These are phyloP conservation scores for Ictidomys tridecemlineatus DNA, from an alignment of 2,113 vertebrate species.

Conservation along the genomic window DNA sequence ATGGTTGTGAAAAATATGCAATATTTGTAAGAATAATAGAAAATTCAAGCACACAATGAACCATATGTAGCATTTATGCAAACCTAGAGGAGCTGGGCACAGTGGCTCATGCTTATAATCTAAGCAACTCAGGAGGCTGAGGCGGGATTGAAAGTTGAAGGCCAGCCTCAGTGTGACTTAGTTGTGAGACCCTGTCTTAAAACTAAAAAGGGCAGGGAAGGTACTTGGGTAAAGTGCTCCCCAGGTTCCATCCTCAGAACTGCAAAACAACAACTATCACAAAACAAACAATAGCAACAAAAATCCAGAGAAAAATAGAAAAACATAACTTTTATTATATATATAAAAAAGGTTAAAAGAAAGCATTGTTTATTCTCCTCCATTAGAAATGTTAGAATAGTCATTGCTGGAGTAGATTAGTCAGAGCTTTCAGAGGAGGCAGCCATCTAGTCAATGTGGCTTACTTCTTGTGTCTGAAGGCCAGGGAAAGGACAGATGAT, in stretches of 20 bases:
- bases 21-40: neutral
- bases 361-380: neutral
- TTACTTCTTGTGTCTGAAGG: neutral
- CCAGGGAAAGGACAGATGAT: neutral
- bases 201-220: no score
- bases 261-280: no score
- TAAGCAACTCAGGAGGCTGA: no score
- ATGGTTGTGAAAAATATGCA: slow-evolving; percentile 5
- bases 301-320: neutral
- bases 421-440: neutral
- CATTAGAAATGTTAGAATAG: neutral
- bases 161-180: no score
- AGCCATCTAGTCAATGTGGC: neutral
- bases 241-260: no score
- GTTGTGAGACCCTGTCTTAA: no score
- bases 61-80: neutral
- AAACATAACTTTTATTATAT: neutral
- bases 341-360: neutral
- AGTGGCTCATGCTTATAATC: no score
- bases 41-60: neutral
- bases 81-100: no score
- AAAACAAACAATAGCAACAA: no score
- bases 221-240: no score
- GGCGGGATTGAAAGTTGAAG: no score
- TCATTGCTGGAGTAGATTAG: neutral